Evolutionary conservation across 2,113 vertebrate species (phyloP).

Genomic region (Neoarius graeffei): DNA sequence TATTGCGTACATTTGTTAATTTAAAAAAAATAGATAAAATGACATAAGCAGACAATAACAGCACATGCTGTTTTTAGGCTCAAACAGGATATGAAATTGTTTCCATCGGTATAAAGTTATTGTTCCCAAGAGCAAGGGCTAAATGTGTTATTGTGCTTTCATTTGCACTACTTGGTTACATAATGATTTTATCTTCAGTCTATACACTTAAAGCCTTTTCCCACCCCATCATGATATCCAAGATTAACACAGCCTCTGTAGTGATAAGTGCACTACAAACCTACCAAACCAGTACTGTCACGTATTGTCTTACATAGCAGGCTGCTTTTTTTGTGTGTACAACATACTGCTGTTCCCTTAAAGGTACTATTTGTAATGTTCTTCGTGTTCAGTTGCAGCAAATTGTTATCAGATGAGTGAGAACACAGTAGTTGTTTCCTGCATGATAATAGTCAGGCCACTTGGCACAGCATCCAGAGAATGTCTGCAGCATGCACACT

Average conservation of each 20-base stretch:
- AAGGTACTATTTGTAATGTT: not conserved
- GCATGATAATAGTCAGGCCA: not conserved
- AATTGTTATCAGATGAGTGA: not conserved
- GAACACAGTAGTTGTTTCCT: not conserved
- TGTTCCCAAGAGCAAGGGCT: not conserved
- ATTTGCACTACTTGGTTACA: not conserved
- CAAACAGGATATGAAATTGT: not conserved
- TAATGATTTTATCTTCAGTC: constrained; percentile 10
- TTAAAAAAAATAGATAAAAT: not conserved
- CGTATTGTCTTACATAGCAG: not conserved
- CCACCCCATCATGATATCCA: not conserved
- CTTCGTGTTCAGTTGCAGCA: not conserved
- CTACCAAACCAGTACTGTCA: not conserved
- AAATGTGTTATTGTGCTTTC: not conserved
- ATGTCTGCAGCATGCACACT: constrained; percentile 19
- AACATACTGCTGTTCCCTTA: not conserved
- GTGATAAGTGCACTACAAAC: not conserved
- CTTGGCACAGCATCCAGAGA: not conserved
- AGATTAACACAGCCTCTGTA: constrained; percentile 8
- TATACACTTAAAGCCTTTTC: constrained; percentile 7
- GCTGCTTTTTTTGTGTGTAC: not conserved
- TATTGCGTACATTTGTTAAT: not conserved
- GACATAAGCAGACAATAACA: not conserved
- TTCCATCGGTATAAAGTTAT: not conserved
- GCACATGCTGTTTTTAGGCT: not conserved